These are phyloP conservation scores for Nymphalis polychloros DNA, from an alignment of 2,888 invertebrate species.

Conservation along the genomic window DNA sequence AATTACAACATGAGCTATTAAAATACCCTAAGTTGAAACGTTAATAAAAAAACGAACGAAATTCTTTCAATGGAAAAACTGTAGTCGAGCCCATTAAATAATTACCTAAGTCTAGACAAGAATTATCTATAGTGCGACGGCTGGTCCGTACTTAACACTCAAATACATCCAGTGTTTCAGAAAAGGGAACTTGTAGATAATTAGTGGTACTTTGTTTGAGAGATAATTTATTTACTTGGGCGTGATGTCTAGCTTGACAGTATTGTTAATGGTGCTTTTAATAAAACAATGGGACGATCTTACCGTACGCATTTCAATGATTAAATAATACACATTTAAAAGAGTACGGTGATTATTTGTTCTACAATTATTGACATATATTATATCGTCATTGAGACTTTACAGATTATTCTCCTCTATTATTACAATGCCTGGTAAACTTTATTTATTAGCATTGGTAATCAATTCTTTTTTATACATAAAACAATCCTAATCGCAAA, in stretches of 20 bases:
- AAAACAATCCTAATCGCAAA: conserved; percentile 3
- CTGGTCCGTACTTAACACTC: conserved; percentile 42
- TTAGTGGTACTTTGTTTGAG: conserved; percentile 62
- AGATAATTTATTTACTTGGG: conserved; percentile 70
- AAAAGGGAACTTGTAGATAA: conserved; percentile 63
- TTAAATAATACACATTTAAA: conserved; percentile 5
- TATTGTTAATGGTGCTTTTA: conserved; percentile 60
- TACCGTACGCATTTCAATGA: conserved; percentile 31
- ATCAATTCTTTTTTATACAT: background rate
- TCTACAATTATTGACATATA: background rate
- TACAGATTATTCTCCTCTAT: background rate
- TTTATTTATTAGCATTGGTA: background rate
- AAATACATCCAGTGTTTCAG: conserved; percentile 52
- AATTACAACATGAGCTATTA: conserved; percentile 17
- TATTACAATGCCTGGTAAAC: background rate
- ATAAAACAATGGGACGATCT: conserved; percentile 55
- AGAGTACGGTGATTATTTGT: background rate
- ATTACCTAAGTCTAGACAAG: conserved; percentile 31
- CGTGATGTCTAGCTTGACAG: conserved; percentile 63
- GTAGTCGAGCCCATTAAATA: conserved; percentile 48
- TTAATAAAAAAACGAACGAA: conserved; percentile 20
- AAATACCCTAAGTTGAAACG: conserved; percentile 12
- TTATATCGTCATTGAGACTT: background rate
- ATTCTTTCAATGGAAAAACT: conserved; percentile 40
- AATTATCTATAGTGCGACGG: conserved; percentile 25